Evolutionary conservation across 1,140 invertebrate genomes (phyloP).

Genomic region (Heliothis virescens): DNA sequence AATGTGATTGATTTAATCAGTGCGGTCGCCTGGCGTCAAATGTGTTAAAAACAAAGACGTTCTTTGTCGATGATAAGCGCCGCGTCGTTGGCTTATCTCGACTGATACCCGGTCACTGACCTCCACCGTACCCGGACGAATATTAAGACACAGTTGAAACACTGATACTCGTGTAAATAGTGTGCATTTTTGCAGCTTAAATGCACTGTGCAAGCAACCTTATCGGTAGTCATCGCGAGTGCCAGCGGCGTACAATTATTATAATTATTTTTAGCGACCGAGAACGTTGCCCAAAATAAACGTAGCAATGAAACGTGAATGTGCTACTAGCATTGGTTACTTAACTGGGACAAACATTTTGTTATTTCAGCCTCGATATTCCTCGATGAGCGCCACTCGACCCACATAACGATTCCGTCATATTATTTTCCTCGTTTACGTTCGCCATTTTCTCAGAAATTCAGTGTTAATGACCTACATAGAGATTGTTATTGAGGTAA

Average conservation of each 20-base stretch:
- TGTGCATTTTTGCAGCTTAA: background rate
- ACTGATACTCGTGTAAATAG: slow-evolving; percentile 9
- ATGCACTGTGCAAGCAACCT: slow-evolving; percentile 1
- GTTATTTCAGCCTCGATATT: slow-evolving; percentile 68
- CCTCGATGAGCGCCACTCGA: slow-evolving; percentile 61
- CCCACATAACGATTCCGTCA: slow-evolving; percentile 65
- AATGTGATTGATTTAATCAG: slow-evolving; percentile 70
- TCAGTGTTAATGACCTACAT: slow-evolving; percentile 81
- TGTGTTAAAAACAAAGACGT: slow-evolving; percentile 79
- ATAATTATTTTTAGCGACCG: background rate
- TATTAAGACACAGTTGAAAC: slow-evolving; percentile 45
- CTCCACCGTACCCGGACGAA: slow-evolving; percentile 69
- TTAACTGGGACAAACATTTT: slow-evolving; percentile 58
- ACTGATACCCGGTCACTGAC: slow-evolving; percentile 78
- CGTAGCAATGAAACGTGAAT: slow-evolving; percentile 28
- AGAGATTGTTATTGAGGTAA: slow-evolving; percentile 54
- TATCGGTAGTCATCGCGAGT: background rate
- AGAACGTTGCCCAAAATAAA: slow-evolving; percentile 38
- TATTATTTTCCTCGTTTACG: slow-evolving; percentile 73
- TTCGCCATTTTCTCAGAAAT: slow-evolving; percentile 67
- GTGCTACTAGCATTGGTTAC: slow-evolving; percentile 50
- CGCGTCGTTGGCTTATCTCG: slow-evolving; percentile 77
- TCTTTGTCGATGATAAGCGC: slow-evolving; percentile 81
- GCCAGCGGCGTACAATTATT: background rate
- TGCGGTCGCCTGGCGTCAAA: slow-evolving; percentile 67